phyloP scores from a whole-genome alignment of 2,888 invertebrate species.

The Nudaria mundana region DNA sequence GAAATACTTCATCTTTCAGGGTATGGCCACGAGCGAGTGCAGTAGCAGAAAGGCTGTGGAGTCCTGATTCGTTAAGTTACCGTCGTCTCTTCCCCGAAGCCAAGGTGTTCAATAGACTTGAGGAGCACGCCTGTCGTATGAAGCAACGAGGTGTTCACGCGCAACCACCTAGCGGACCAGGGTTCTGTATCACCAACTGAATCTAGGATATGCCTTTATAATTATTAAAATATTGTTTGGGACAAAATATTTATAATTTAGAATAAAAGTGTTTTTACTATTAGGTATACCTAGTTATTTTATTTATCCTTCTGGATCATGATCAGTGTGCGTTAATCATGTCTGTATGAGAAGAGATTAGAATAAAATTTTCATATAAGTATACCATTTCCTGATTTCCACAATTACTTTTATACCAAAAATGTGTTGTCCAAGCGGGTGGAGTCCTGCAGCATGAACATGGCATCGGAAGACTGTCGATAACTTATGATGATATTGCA shows the following conservation, averaged over 20 bases:
- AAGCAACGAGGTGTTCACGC: slow-evolving; percentile 84
- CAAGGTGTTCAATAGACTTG: slow-evolving; percentile 45
- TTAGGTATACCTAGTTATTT: no score
- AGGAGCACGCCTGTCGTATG: slow-evolving; percentile 83
- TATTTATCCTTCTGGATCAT: no score
- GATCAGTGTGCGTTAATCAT: no score
- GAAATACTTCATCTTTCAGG: no score
- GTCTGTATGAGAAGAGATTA: no score
- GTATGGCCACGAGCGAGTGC: slow-evolving; percentile 86
- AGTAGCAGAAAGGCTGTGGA: slow-evolving; percentile 86
- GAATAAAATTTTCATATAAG: no score
- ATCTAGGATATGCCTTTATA: slow-evolving; percentile 1
- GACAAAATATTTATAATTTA: slow-evolving; percentile 3
- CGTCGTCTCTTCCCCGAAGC: slow-evolving; percentile 27
- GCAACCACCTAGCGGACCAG: slow-evolving; percentile 86
- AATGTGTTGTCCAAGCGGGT: no score
- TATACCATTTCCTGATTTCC: no score
- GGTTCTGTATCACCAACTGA: slow-evolving; percentile 52
- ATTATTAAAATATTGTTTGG: slow-evolving; percentile 9
- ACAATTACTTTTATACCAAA: no score
- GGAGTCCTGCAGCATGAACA: no score
- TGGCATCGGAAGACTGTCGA: no score
- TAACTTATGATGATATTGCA: no score
- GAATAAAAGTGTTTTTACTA: slow-evolving; percentile 7
- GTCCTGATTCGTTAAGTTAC: slow-evolving; percentile 10